Evolutionary conservation across 2,797 vertebrate genomes (phyloP).

Genomic region (Phoxinus dragarum): DNA sequence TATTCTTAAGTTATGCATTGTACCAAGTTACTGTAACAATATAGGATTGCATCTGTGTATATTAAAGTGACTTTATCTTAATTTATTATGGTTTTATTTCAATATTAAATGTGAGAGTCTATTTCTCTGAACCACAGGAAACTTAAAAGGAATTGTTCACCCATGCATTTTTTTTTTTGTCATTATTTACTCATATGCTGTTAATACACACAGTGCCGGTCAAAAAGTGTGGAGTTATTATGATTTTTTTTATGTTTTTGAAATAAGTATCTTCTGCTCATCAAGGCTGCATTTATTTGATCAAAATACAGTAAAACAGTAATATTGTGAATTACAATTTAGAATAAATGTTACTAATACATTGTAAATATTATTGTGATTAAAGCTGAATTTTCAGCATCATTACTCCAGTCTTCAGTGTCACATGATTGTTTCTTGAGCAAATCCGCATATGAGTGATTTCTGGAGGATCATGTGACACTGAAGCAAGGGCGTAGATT

Average conservation of each 20-base stretch:
- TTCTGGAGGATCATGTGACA: background rate
- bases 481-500: no score
- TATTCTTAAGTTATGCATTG: background rate
- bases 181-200: background rate
- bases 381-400: background rate
- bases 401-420: no score
- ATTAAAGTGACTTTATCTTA: background rate
- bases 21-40: background rate
- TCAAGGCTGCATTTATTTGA: background rate
- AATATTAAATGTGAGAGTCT: background rate
- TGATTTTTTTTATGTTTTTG: background rate
- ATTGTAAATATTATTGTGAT: background rate
- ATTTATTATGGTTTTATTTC: background rate
- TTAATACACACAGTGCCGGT: background rate
- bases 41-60: background rate
- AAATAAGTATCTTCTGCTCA: background rate
- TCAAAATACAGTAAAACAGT: background rate
- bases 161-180: no score
- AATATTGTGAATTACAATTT: no score
- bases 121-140: background rate
- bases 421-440: background rate
- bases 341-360: no score
- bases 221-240: background rate
- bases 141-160: background rate
- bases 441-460: background rate